Percentiles rank a stretch among this genome's conserved stretches.
Evolutionary conservation across 2,113 vertebrate genomes (phyloP).

Genomic region (Synodontis membranacea): DNA sequence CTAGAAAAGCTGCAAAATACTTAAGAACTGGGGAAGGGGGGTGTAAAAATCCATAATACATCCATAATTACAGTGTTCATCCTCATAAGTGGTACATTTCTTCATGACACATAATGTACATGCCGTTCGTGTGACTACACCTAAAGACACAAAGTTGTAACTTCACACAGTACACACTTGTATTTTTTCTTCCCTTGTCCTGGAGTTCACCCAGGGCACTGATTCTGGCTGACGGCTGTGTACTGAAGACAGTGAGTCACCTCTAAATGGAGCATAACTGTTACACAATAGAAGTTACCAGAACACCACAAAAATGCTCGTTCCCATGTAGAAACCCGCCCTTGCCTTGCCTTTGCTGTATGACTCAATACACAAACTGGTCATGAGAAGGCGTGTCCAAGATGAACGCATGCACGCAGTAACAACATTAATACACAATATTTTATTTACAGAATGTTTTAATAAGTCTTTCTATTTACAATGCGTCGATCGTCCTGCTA

Average conservation of each 20-base stretch:
- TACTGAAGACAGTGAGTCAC: no score
- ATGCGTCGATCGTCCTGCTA: not conserved
- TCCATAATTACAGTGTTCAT: not conserved
- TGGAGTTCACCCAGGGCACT: not conserved
- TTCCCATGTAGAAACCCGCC: not conserved
- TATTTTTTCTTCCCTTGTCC: not conserved
- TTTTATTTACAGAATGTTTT: not conserved
- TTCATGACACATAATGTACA: not conserved
- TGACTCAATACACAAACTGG: not conserved
- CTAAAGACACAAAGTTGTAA: not conserved
- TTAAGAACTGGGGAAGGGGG: not conserved
- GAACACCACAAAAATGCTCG: not conserved
- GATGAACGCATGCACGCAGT: not conserved
- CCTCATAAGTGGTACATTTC: no score
- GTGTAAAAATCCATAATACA: not conserved
- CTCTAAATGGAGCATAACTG: not conserved
- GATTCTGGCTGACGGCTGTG: no score
- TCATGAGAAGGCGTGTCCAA: slow-evolving; percentile 1
- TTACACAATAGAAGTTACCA: not conserved
- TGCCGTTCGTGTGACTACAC: not conserved
- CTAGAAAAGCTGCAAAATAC: not conserved
- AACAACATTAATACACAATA: not conserved
- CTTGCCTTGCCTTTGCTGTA: not conserved
- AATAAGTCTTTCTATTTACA: not conserved
- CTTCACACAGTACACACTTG: not conserved